These are phyloP conservation scores for Amazona guildingii DNA, from an alignment of 2,113 vertebrate genomes.

Conservation along the genomic window DNA sequence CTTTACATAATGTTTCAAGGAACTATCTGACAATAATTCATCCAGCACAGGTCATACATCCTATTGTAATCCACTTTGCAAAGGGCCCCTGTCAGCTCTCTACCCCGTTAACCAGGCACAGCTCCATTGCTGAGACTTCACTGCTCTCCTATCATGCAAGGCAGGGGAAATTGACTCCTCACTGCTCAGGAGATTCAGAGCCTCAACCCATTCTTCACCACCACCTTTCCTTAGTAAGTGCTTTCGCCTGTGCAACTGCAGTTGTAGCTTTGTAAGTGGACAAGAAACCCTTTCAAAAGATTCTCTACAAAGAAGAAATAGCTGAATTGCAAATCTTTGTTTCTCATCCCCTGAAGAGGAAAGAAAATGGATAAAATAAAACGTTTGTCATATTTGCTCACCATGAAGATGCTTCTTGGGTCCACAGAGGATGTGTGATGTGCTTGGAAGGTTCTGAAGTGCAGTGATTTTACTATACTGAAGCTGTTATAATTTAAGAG, in stretches of 20 bases:
- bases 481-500: neutral
- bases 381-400: neutral
- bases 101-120: neutral
- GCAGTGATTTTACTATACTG: neutral
- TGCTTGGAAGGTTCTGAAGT: neutral
- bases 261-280: neutral
- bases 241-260: neutral
- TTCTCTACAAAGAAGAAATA: neutral
- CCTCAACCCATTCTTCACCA: neutral
- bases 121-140: neutral
- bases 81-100: neutral
- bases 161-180: neutral
- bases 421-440: neutral
- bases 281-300: neutral
- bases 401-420: neutral
- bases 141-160: neutral
- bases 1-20: constrained; percentile 26
- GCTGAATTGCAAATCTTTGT: neutral
- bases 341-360: neutral
- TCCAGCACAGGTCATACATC: neutral
- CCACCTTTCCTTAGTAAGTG: neutral
- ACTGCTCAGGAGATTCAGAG: neutral
- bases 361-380: neutral
- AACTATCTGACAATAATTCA: constrained; percentile 13
- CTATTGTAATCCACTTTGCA: neutral